Percentiles rank a stretch among this genome's conserved stretches.
phyloP scores from a whole-genome alignment of 2,888 invertebrate species.

The Drosophila percnosoma region DNA sequence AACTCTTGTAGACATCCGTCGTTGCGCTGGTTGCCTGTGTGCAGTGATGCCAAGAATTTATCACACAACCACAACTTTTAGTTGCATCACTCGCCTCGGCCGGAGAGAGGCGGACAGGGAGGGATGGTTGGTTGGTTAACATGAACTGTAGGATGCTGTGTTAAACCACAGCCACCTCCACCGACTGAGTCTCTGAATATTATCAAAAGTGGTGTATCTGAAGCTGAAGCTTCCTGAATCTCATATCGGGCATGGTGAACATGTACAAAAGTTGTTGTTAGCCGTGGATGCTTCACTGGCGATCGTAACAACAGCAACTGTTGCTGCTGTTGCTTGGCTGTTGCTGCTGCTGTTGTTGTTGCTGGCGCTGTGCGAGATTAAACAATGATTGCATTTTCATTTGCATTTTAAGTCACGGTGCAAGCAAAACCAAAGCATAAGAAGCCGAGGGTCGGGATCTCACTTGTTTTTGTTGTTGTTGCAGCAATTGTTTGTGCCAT shows the following conservation, averaged over 20 bases:
- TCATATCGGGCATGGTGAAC: constrained; percentile 68
- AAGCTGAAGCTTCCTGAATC: constrained; percentile 72
- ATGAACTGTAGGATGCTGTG: constrained; percentile 39
- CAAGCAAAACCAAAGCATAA: constrained; percentile 63
- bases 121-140: background rate
- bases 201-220: constrained; percentile 78
- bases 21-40: constrained; percentile 37
- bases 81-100: constrained; percentile 46
- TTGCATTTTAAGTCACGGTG: constrained; percentile 80
- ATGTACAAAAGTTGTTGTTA: constrained; percentile 66
- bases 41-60: constrained; percentile 68
- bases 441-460: constrained; percentile 75
- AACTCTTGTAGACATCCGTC: constrained; percentile 61
- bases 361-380: constrained; percentile 73
- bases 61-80: constrained; percentile 56
- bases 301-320: constrained; percentile 64
- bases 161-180: constrained; percentile 15
- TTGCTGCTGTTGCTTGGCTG: constrained; percentile 35
- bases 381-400: constrained; percentile 80
- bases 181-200: constrained; percentile 61
- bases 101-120: background rate
- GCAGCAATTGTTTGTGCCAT: constrained; percentile 11
- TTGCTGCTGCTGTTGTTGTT: constrained; percentile 56
- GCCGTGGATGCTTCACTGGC: constrained; percentile 65
- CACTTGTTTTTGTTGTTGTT: constrained; percentile 52